Conservation (phyloP, 2,797 vertebrate genomes). For the Malurus leucopterus region DNA sequence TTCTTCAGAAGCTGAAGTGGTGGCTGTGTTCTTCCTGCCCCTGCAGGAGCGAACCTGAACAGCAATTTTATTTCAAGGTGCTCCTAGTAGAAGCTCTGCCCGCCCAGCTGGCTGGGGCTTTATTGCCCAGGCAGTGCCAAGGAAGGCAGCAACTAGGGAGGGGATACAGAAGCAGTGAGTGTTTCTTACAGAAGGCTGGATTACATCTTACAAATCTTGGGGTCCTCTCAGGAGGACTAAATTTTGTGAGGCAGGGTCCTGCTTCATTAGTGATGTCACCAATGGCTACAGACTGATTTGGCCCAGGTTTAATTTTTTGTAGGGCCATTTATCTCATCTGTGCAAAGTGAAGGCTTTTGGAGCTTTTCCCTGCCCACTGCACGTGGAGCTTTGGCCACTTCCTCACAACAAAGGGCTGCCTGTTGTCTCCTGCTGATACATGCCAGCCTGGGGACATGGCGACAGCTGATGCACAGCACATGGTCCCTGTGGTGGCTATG, state of each 20-base stretch:
- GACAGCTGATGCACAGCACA: neutral
- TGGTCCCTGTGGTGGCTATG: rapidly evolving
- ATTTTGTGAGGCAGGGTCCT: neutral
- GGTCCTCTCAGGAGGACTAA: neutral
- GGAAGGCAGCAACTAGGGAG: neutral
- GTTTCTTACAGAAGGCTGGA: neutral
- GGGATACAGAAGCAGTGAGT: neutral
- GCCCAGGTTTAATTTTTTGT: neutral
- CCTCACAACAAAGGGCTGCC: neutral
- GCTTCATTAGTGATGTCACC: neutral
- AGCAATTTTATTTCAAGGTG: neutral
- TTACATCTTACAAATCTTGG: rapidly evolving
- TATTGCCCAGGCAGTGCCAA: neutral
- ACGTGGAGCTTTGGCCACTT: rapidly evolving
- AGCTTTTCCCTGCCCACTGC: neutral
- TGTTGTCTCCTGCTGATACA: neutral
- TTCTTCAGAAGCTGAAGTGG: neutral
- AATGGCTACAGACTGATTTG: neutral
- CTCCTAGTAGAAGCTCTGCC: neutral
- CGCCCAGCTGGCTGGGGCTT: neutral
- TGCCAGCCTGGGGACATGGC: neutral
- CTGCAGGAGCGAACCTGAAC: rapidly evolving
- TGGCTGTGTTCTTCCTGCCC: neutral
- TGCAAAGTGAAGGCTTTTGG: neutral
- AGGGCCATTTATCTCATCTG: neutral